phyloP scores from a whole-genome alignment of 1,140 invertebrate genomes.

The Microplitis mediator region DNA sequence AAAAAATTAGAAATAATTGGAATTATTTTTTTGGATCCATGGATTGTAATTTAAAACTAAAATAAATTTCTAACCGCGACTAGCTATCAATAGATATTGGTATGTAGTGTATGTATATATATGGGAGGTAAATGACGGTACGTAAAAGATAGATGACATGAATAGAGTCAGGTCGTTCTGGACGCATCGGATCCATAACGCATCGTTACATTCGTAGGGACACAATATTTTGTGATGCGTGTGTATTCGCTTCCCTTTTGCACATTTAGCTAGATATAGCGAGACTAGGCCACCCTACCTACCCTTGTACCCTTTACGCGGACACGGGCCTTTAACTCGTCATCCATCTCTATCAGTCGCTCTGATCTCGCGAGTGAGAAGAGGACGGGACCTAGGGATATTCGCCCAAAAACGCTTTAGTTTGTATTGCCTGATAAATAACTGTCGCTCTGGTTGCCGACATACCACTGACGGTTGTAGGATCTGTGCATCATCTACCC shows the following conservation, averaged over 20 bases:
- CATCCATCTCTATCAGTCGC: background rate
- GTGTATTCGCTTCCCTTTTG: background rate
- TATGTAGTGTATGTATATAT: background rate
- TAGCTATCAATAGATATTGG: no score
- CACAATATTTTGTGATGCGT: background rate
- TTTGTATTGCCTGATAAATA: conserved; percentile 2
- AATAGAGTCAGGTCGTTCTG: conserved; percentile 30
- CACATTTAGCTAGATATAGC: no score
- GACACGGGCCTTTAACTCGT: background rate
- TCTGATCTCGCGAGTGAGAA: background rate
- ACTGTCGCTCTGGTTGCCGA: background rate
- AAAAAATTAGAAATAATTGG: no score
- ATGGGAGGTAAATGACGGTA: conserved; percentile 40
- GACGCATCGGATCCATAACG: conserved; percentile 50
- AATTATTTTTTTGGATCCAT: no score
- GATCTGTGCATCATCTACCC: no score
- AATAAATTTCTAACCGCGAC: no score
- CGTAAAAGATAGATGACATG: conserved; percentile 56
- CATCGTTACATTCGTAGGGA: conserved; percentile 39
- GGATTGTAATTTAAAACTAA: no score
- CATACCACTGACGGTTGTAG: no score
- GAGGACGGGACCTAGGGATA: no score
- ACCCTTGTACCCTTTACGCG: background rate
- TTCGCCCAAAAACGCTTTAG: background rate
- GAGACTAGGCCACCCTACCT: no score